These are phyloP conservation scores for Cyprinodon brontotheroides DNA, from an alignment of 2,113 vertebrate genomes.

Conservation along the genomic window DNA sequence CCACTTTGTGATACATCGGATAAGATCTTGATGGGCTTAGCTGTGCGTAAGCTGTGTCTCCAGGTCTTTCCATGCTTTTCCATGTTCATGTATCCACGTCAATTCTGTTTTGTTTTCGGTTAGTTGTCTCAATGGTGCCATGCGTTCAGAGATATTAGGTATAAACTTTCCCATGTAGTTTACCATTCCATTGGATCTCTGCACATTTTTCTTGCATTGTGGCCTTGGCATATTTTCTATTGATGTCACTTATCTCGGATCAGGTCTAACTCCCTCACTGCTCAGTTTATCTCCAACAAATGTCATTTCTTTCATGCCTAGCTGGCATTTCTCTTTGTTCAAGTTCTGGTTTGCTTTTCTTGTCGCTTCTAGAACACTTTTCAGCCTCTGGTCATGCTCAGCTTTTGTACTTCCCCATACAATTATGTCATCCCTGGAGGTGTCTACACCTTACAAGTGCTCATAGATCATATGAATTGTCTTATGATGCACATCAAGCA, in stretches of 20 bases:
- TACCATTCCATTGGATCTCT: constrained; percentile 4
- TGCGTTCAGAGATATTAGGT: constrained; percentile 2
- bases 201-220: constrained; percentile 1
- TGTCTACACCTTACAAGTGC: neutral
- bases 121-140: neutral
- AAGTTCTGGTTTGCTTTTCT: constrained; percentile 7
- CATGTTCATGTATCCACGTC: constrained; percentile 18
- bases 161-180: constrained; percentile 23
- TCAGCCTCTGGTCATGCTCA: constrained; percentile 7
- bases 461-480: constrained; percentile 7
- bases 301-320: neutral
- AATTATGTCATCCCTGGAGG: constrained; percentile 1
- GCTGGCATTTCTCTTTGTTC: constrained; percentile 8
- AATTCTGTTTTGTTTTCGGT: constrained; percentile 6
- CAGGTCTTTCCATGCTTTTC: neutral
- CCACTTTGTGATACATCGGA: constrained; percentile 20
- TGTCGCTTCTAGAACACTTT: neutral
- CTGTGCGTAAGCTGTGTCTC: neutral
- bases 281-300: constrained; percentile 14
- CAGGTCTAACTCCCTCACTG: neutral
- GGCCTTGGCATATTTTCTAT: constrained; percentile 21
- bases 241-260: constrained; percentile 9
- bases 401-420: neutral
- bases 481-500: neutral
- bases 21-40: neutral